phyloP scores from a whole-genome alignment of 2,113 vertebrate species.

The Tenrec ecaudatus region DNA sequence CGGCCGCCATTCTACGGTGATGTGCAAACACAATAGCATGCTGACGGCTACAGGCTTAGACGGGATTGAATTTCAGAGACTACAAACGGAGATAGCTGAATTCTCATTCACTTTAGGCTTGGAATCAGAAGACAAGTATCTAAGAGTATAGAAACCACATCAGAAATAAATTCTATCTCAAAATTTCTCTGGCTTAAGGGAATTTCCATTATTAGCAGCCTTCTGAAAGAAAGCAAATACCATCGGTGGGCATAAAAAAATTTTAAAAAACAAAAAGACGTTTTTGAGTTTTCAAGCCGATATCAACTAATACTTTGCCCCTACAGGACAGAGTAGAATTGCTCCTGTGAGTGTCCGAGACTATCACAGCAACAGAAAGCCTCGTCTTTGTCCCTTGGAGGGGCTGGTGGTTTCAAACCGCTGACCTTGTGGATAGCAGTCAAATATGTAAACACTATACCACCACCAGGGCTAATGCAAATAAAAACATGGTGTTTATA shows the following conservation, averaged over 20 bases:
- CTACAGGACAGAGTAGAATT: too few relatives aligned
- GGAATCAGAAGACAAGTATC: slow-evolving; percentile 39
- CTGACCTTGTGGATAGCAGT: too few relatives aligned
- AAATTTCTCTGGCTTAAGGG: slow-evolving; percentile 39
- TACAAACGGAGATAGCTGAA: slow-evolving; percentile 53
- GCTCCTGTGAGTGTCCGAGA: too few relatives aligned
- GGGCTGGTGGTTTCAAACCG: too few relatives aligned
- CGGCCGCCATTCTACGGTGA: slow-evolving; percentile 66
- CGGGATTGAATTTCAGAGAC: slow-evolving; percentile 67
- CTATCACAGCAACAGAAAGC: too few relatives aligned
- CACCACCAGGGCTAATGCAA: background rate
- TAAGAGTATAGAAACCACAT: slow-evolving; percentile 57
- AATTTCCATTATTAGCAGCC: background rate
- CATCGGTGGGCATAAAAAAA: too few relatives aligned
- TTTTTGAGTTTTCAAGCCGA: too few relatives aligned
- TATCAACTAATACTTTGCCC: too few relatives aligned
- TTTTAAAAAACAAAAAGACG: too few relatives aligned
- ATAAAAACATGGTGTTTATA: background rate
- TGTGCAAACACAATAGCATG: slow-evolving; percentile 76
- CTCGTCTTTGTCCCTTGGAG: too few relatives aligned
- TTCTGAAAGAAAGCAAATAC: slow-evolving; percentile 28
- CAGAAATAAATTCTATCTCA: slow-evolving; percentile 38
- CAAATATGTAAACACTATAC: too few relatives aligned
- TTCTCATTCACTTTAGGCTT: slow-evolving; percentile 66
- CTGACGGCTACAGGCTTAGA: slow-evolving; percentile 26